phyloP scores from a whole-genome alignment of 1,140 invertebrate species.

The Globodera rostochiensis region DNA sequence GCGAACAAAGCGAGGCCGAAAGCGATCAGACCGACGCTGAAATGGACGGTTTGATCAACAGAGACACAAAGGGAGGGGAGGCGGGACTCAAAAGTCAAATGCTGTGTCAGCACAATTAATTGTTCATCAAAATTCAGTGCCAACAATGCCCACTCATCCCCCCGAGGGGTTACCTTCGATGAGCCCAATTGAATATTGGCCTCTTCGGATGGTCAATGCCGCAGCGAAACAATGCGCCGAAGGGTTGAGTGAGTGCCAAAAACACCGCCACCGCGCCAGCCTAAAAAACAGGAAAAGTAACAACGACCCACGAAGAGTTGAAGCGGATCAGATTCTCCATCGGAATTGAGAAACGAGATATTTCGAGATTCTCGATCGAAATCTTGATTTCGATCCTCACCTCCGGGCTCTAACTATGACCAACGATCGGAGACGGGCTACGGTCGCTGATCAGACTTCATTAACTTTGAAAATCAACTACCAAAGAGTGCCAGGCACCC shows the following conservation, averaged over 20 bases:
- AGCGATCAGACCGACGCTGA: conserved; percentile 20
- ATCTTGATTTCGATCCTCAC: too few relatives aligned
- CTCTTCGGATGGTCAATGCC: conserved; percentile 40
- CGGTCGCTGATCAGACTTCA: too few relatives aligned
- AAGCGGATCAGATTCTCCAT: too few relatives aligned
- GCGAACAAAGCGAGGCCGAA: not conserved
- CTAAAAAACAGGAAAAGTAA: conserved; percentile 15
- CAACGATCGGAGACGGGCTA: too few relatives aligned
- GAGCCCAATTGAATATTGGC: conserved; percentile 40
- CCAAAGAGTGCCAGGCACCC: conserved; percentile 21
- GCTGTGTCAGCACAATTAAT: not conserved
- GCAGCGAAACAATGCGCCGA: conserved; percentile 40
- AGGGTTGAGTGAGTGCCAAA: conserved; percentile 40
- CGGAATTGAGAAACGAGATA: too few relatives aligned
- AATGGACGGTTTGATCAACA: not conserved
- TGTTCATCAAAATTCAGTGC: not conserved
- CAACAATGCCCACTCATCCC: not conserved
- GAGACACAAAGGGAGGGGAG: not conserved
- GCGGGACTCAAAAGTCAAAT: not conserved
- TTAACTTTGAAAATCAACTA: conserved; percentile 21
- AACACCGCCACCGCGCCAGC: conserved; percentile 44
- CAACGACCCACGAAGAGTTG: too few relatives aligned
- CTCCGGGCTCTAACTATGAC: too few relatives aligned
- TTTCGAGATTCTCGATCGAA: too few relatives aligned
- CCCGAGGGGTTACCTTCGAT: conserved; percentile 31